Conservation (phyloP, 2,888 invertebrate genomes). For the Matsumyia berberina region DNA sequence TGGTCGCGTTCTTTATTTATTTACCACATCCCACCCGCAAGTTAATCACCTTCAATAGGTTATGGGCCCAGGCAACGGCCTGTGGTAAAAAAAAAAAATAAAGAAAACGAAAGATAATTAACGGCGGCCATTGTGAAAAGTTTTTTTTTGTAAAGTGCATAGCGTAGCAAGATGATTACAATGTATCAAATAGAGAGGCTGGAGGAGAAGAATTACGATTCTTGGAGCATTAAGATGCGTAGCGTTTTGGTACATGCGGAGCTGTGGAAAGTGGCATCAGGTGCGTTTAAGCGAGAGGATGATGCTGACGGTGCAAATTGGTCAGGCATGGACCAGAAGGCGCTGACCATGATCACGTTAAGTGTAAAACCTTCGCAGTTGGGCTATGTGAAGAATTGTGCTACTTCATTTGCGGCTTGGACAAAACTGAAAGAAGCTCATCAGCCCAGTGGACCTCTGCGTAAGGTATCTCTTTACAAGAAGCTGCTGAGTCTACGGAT, state of each 20-base stretch:
- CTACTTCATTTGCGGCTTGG: conserved; percentile 45
- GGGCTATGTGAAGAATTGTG: conserved; percentile 58
- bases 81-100: conserved; percentile 26
- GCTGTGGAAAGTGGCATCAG: conserved; percentile 47
- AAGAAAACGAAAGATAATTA: background rate
- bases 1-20: too few species aligned
- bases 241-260: conserved; percentile 50
- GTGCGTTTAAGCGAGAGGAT: conserved; percentile 23
- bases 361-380: conserved; percentile 46
- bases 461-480: conserved; percentile 56
- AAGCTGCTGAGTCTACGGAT: conserved; percentile 49
- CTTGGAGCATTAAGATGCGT: conserved; percentile 66
- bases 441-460: conserved; percentile 57
- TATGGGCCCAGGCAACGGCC: conserved; percentile 27
- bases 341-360: conserved; percentile 51
- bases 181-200: conserved; percentile 58
- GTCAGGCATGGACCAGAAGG: conserved; percentile 53
- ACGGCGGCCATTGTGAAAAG: background rate
- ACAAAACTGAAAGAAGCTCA: conserved; percentile 33
- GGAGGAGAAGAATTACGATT: conserved; percentile 59
- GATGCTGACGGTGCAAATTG: conserved; percentile 9
- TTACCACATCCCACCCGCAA: too few species aligned
- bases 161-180: conserved; percentile 18
- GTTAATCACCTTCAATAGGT: too few species aligned
- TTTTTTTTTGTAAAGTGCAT: conserved; percentile 4